Base-by-base conservation (phyloP, 2,113 vertebrate genomes). In the Alexandromys fortis region DNA sequence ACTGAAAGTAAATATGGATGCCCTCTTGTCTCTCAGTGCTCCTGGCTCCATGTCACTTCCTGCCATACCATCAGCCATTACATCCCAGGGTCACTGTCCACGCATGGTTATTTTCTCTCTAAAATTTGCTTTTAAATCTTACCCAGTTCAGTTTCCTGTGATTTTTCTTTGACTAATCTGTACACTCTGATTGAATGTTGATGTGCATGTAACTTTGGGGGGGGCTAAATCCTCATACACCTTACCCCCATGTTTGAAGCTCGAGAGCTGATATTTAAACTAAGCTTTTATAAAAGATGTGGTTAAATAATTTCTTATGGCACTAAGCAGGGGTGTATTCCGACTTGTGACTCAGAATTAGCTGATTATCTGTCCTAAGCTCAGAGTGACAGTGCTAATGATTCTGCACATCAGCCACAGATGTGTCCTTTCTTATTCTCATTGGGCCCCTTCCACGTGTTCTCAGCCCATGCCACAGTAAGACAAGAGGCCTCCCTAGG, bases 1-100 rank as follows among this genome's bases (percentile, higher is more conserved):
- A 19, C 42, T 42, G 65, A 33, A 33, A 42, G 4, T 47, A n/a
- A 14, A 30, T 2, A 7, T 19, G 22, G 26, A 7, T 0, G 0
- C 52, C 45, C 22, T 63, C 10, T 78, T 17, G 76, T 10, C 28
- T 47, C 16, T 5, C 16, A 35, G 13, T 26, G 10, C 16, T 28
- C 24, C 33, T 38, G 61, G 2, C 24, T 58, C n/a, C 10, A 21
- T 4, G 7, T 11, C 17, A 52, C 24, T 8, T 77, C 30, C 12
- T 38, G 16, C 3, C 12, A 42, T 17, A 33, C 13, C 10, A 33
- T 16, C 28, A 12, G n/a, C 11, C 35, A 24, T 13, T 16, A 45
- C 2, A 17, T 49, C 33, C 58, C 14, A 42, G 55, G 13, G 9
- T 26, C 17, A 61, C 45, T 67, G 16, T 42, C 30, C 10, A 28